Percentiles rank a stretch among this genome's conserved stretches.
phyloP scores from a whole-genome alignment of 2,113 vertebrate species.

The Tenebrosternarchus preto region DNA sequence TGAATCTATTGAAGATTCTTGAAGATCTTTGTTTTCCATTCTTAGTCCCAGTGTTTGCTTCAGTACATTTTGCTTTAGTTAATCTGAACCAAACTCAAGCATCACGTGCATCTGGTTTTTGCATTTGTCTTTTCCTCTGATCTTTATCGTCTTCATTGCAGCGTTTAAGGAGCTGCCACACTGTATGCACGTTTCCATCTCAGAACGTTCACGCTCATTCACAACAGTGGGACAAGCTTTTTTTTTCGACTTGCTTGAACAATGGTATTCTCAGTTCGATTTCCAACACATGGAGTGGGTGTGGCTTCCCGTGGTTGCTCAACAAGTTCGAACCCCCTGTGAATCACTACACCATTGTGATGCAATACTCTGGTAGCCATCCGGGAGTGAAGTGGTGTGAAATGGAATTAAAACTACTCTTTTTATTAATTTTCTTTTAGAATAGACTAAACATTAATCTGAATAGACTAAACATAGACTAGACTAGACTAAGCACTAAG shows the following conservation, averaged over 20 bases:
- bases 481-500: no score
- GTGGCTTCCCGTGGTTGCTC: not conserved
- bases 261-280: slow-evolving; percentile 23
- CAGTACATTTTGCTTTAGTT: not conserved
- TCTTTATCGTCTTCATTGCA: not conserved
- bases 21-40: not conserved
- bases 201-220: not conserved
- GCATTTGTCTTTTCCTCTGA: slow-evolving; percentile 11
- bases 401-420: not conserved
- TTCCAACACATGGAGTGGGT: slow-evolving; percentile 11
- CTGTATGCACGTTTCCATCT: slow-evolving; percentile 15
- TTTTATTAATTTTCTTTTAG: not conserved
- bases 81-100: slow-evolving; percentile 12
- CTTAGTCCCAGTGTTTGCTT: not conserved
- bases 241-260: slow-evolving; percentile 5
- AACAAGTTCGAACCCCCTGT: not conserved
- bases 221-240: not conserved
- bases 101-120: slow-evolving; percentile 1
- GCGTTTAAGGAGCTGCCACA: slow-evolving; percentile 25
- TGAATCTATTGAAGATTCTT: not conserved
- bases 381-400: no score
- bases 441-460: no score
- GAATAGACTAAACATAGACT: no score
- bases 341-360: not conserved
- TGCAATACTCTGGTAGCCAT: no score